A percentile compares a stretch with the other conserved stretches of the same genome.
Evolutionary conservation across 2,888 invertebrate species (phyloP).

Genomic region (Leptogaster cylindrica): DNA sequence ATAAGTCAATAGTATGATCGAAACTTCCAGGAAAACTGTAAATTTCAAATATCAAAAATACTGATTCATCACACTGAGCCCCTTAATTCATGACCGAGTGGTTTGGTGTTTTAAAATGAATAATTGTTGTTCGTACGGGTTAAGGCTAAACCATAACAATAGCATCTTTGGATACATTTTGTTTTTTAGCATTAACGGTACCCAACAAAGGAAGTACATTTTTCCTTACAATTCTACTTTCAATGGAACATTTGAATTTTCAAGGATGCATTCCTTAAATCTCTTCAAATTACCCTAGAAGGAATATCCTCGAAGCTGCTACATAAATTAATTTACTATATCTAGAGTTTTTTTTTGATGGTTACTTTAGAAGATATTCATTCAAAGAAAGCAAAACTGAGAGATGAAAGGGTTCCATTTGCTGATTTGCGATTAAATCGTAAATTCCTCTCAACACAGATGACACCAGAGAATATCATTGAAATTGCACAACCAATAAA

Average conservation of each 20-base stretch:
- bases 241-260: too few relatives aligned
- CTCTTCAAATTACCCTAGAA: too few relatives aligned
- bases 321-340: conserved; percentile 23
- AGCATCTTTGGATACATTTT: conserved; percentile 14
- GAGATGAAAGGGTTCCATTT: neutral
- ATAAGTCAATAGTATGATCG: conserved; percentile 22
- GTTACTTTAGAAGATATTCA: conserved; percentile 15
- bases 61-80: conserved; percentile 56
- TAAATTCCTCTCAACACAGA: neutral
- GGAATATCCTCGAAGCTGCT: conserved; percentile 13
- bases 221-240: too few relatives aligned
- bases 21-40: neutral
- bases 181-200: neutral
- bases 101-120: conserved; percentile 42
- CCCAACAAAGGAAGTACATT: conserved; percentile 28
- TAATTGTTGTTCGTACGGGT: conserved; percentile 7
- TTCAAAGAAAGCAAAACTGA: neutral
- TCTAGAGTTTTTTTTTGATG: conserved; percentile 2
- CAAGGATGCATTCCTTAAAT: too few relatives aligned
- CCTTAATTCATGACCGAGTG: conserved; percentile 55
- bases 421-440: neutral
- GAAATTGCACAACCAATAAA: conserved; percentile 2
- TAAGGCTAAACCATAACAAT: neutral
- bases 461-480: conserved; percentile 11
- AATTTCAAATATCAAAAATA: conserved; percentile 45